phyloP scores from a whole-genome alignment of 2,797 vertebrate genomes.

The Cuniculus paca region DNA sequence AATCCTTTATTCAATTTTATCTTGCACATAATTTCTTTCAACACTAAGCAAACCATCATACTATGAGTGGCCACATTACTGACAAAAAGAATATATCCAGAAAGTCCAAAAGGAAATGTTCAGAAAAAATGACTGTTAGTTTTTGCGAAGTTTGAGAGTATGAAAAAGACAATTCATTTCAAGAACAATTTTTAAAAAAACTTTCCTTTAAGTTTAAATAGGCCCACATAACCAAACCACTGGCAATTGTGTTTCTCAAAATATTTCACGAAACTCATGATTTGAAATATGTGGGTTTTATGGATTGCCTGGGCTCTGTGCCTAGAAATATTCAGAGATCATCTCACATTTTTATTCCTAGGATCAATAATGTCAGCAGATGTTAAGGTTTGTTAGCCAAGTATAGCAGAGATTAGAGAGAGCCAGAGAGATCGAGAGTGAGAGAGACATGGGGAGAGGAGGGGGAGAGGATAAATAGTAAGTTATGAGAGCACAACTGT shows the following conservation, averaged over 20 bases:
- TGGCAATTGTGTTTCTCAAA: conserved; percentile 63
- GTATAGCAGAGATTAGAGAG: conserved; percentile 27
- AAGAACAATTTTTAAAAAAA: conserved; percentile 44
- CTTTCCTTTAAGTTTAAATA: conserved; percentile 44
- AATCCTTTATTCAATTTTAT: conserved; percentile 54
- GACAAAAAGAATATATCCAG: not conserved
- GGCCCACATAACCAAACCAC: conserved; percentile 33
- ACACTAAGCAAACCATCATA: conserved; percentile 27
- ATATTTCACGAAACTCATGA: conserved; percentile 61
- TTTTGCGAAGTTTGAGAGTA: conserved; percentile 39
- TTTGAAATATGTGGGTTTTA: conserved; percentile 76
- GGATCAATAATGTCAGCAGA: conserved; percentile 80
- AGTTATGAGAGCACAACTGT: not conserved
- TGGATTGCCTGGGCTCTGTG: conserved; percentile 54
- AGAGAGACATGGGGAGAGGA: not conserved
- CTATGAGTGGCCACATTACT: not conserved
- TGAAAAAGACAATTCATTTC: conserved; percentile 49
- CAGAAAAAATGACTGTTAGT: not conserved
- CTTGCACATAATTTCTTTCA: conserved; percentile 55
- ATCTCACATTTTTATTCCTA: conserved; percentile 71
- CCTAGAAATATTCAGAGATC: conserved; percentile 74
- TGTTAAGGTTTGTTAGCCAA: conserved; percentile 72
- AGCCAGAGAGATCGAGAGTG: not conserved
- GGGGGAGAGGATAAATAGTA: not conserved
- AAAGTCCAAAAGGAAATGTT: conserved; percentile 46